Conservation (phyloP, 2,797 vertebrate species). For the Coccyzus lansbergi region DNA sequence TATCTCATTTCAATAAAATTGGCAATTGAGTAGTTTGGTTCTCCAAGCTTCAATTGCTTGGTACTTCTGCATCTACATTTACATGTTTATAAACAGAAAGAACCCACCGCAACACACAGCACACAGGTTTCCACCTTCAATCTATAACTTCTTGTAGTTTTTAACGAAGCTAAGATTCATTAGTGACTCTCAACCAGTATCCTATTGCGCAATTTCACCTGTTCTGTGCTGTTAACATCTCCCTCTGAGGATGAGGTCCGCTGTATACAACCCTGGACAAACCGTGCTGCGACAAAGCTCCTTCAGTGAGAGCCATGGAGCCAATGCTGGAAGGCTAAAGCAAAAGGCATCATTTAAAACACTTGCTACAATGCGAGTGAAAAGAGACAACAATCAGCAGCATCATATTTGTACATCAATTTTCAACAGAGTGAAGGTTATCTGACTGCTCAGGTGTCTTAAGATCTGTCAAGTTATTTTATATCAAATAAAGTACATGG, state of each 20-base stretch:
- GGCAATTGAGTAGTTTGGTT: not conserved
- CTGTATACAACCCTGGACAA: conserved; percentile 94
- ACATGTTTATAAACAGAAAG: not conserved
- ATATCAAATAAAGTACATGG: not conserved
- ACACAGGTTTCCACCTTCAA: not conserved
- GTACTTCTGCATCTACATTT: not conserved
- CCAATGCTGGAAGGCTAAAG: conserved; percentile 93
- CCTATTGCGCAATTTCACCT: conserved; percentile 77
- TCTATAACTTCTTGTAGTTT: no score
- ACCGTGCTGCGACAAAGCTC: conserved; percentile 94
- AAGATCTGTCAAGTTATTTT: not conserved
- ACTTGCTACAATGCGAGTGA: not conserved
- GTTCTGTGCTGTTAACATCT: conserved; percentile 97
- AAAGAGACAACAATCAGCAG: not conserved
- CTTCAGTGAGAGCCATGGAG: conserved; percentile 95
- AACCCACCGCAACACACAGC: not conserved
- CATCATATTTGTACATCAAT: not conserved
- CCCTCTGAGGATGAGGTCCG: conserved; percentile 94
- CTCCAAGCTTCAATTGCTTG: not conserved
- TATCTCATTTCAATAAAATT: not conserved
- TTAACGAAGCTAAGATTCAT: not conserved
- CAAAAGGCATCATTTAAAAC: not conserved
- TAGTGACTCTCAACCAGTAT: not conserved
- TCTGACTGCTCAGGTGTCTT: not conserved
- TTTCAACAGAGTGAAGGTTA: not conserved